Evolutionary conservation across 2,888 invertebrate genomes (phyloP), one percentile per base, ranked within the genome.

Genomic region (Xestia rhomboidea): DNA sequence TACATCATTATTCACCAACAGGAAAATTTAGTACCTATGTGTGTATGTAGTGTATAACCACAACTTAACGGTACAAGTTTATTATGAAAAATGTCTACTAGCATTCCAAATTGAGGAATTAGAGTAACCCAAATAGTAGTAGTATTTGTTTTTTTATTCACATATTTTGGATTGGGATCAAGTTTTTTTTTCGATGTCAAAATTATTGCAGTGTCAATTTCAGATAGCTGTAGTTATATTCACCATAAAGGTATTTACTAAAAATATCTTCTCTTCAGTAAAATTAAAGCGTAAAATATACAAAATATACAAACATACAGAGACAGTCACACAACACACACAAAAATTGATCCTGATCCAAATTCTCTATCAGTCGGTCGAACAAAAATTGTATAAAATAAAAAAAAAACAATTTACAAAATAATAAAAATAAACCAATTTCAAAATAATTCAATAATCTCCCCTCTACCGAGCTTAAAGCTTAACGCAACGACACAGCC

Each of bases 111-210:
- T 34, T 54, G 66, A 79, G 15, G 10, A 83, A 78, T 83, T 78
- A 77, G 87, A 81, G 87, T 83, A 83, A 73, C 81, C 77, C 75
- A 54, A 27, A 73, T 54, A 44, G 38, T 83, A 30, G 71, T 62
- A 41, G 67, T 64, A n/a, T 34, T 10, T 24, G n/a, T 38, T 68
- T 60, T 68, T 30, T 68, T 67, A 68, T 41, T 41, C 63, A 86
- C 44, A 72, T 6, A 54, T 46, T 68, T 86, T 86, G 77, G 76
- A 79, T 86, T 75, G 62, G 84, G 70, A 88, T 68, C 82, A 77
- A 73, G 44, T 27, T 62, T 34, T 30, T 30, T 34, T 34, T n/a
- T n/a, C 10, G n/a, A 51, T 57, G 46, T 54, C 27, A 18, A n/a
- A n/a, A 15, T 27, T 21, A 27, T 34, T 49, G n/a, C 21, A 63